Base-by-base conservation (phyloP, 2,797 vertebrate species). In the Poecilia velifera region DNA sequence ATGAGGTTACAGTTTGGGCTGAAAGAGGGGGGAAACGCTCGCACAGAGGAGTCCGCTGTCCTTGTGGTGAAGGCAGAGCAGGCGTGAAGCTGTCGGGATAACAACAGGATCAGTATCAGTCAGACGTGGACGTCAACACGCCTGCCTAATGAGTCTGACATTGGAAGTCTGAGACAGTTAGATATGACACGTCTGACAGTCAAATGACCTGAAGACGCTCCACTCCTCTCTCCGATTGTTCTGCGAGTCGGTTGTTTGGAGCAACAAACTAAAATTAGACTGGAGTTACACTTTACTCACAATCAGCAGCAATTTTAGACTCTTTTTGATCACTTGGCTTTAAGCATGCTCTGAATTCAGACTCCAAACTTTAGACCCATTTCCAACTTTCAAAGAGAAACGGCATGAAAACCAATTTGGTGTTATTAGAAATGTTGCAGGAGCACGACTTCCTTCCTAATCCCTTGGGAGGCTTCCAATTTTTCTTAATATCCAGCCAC, bases 1-100 rank as follows among this genome's bases (percentile, higher is more conserved):
- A 93, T 92, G 87, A 94, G 90, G 92, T 93, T 93, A 90, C 91
- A 87, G 90, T 81, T 83, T 82, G 76, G 80, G 76, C 80, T 88
- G 87, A 94, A 91, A 90, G 82, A 81, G 73, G 81, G 87, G 89
- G 71, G 82, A 88, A 84, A 72, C 49, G 75, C 83, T 68, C 62
- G 71, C 62, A 88, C 87, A 93, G 88, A 81, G 82, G 76, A 39
- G 34, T 74, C 41, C 62, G 31, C 82, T 51, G 92, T 86, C 91
- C 90, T 89, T 88, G 83, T 81, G 87, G 79, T 85, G 84, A 81
- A 84, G 82, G 82, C 78, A 43, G 86, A 22, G 80, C 85, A 82
- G 88, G 87, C 78, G 86, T 70, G 76, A 75, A 72, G 62, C 82
- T 78, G 85, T 87, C 86, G 78, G 77, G 76, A 66, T 71, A 80